These are phyloP conservation scores for Catharus bicknelli DNA, from an alignment of 2,113 vertebrate genomes.

Conservation along the genomic window DNA sequence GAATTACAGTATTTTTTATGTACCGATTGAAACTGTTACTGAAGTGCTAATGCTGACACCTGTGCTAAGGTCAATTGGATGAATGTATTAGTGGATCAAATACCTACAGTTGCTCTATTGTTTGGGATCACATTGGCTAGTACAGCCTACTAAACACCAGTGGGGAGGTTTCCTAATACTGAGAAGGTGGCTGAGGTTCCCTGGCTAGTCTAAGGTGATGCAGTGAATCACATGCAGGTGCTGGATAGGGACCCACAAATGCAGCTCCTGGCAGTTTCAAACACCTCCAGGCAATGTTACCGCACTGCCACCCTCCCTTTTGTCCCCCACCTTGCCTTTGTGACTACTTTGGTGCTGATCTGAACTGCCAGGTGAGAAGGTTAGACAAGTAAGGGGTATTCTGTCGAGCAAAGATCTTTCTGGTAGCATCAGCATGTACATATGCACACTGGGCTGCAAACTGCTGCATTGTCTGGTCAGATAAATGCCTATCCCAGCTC, in stretches of 20 bases:
- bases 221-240: background rate
- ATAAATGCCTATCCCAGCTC: background rate
- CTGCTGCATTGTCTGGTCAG: background rate
- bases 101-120: background rate
- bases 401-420: background rate
- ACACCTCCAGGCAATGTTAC: background rate
- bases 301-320: background rate
- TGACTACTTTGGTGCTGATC: background rate
- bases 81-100: background rate
- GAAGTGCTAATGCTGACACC: background rate
- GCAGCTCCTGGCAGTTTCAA: background rate
- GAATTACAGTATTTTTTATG: background rate
- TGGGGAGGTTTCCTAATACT: background rate
- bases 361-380: background rate
- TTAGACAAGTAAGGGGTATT: background rate
- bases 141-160: background rate
- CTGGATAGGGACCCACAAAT: background rate
- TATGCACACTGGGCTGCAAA: background rate
- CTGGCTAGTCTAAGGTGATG: background rate
- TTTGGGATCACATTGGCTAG: background rate
- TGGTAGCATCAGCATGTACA: background rate
- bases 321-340: background rate
- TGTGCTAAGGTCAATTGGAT: background rate
- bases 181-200: background rate
- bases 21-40: background rate